Evolutionary conservation across 2,113 vertebrate species (phyloP), one percentile per base, ranked within the genome.

Genomic region (Erpornis zantholeuca): DNA sequence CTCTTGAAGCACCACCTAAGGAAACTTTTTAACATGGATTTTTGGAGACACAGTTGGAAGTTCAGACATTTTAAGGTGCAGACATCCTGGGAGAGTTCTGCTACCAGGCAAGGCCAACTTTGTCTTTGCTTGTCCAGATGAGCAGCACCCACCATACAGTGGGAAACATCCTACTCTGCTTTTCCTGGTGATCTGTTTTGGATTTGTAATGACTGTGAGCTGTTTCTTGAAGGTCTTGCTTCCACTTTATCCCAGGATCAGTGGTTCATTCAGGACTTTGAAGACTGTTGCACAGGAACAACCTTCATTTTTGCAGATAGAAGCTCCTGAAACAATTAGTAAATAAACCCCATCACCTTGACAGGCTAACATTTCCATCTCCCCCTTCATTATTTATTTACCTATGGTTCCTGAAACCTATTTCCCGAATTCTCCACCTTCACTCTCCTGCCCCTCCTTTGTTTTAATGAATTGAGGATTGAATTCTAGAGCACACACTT

Each of bases 401-500:
- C 86, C 47, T 95, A 81, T 88, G 54, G 71, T 47, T 92, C 79
- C 92, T 33, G 64, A 92, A 96, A 70, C 71, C 60, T 42, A 91
- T 81, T 94, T 95, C 92, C 92, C 77, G 93, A 96, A 96, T 93
- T 95, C 65, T 92, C 82, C 83, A 86, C 68, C 80, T 86, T 94
- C 18, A 0, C 60, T 44, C 38, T 94, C 77, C 64, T 94, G 53
- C 59, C 15, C 20, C 25, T 65, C 24, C 78, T 93, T 92, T 65
- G n/a, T 82, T 95, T 83, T 94, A 96, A 96, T 94, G 95, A 97
- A 93, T 49, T 33, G 88, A 76, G 88, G 75, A 94, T 90, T 95
- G 89, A 85, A 94, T 93, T 89, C 89, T 65, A 42, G 89, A 94
- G 92, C 89, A 71, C 42, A 63, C 2, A 1, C 9, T 2, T 28